Base-by-base conservation (phyloP, 2,888 invertebrate species). In the Pandemis cinnamomeana region DNA sequence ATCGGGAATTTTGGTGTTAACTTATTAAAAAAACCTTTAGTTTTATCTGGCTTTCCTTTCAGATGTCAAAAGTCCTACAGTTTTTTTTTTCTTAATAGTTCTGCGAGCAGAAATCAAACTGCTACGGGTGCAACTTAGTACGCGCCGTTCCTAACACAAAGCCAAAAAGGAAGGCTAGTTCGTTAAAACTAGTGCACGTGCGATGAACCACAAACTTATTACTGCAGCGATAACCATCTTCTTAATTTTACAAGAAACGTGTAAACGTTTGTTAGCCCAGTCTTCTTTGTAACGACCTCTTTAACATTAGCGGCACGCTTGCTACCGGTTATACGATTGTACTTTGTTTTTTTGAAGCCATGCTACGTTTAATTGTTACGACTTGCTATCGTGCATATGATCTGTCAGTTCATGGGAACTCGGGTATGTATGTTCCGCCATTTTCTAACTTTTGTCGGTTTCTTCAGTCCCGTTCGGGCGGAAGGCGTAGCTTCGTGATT, bases 391-490 rank as follows among this genome's bases (percentile, higher is more conserved):
- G 82, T 82, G 83, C 82, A 84, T 87, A 84, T 87, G 84, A 92
- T 92, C 92, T 90, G 88, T 88, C 87, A 81, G 86, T 92, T 92
- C 91, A 92, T 92, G 93, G 89, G 93, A 93, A 93, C 86, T 80
- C 82, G 81, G 15, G 58, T 27, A 27, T 58, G 58, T 78, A 63
- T 76, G 84, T 85, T 89, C 89, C 87, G 91, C 91, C 90, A 91
- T 91, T 89, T 86, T 84, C 80, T 71, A 74, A 63, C 84, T 84
- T 88, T 90, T 89, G 91, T 89, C 89, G 90, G 91, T 55, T 15
- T 20, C 20, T 80, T 75, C 80, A 83, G 55, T 58, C 8, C 58
- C 58, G 27, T 85, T 86, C 84, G 84, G 82, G 84, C 85, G 86
- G 83, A 82, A 80, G 84, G 82, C 77, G 77, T 78, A 74, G 78